These are phyloP conservation scores for Tethea ocularis DNA, from an alignment of 2,888 invertebrate genomes.

Conservation along the genomic window DNA sequence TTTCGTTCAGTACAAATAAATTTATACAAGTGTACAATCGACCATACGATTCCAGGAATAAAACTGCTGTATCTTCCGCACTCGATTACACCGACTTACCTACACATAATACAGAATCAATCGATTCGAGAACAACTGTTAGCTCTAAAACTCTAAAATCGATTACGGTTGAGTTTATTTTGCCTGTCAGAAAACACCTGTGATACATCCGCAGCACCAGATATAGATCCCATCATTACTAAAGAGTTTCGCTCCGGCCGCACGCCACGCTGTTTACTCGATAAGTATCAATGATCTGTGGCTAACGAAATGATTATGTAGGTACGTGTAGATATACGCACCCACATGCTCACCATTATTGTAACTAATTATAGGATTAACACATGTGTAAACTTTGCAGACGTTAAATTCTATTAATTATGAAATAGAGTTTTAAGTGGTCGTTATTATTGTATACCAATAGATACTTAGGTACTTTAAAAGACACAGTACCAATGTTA, in stretches of 20 bases:
- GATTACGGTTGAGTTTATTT: slow-evolving; percentile 79
- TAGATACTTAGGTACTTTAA: too few species aligned
- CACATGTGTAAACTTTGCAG: slow-evolving; percentile 6
- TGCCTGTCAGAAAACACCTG: slow-evolving; percentile 77
- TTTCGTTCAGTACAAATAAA: slow-evolving; percentile 2
- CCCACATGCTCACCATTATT: slow-evolving; percentile 1
- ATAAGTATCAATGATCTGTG: slow-evolving; percentile 53
- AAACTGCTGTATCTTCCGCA: slow-evolving; percentile 49
- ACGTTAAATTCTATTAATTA: background rate
- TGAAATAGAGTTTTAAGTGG: background rate
- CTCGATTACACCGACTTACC: slow-evolving; percentile 53
- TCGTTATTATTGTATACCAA: background rate
- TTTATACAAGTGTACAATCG: slow-evolving; percentile 9
- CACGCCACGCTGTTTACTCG: slow-evolving; percentile 51
- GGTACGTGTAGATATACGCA: slow-evolving; percentile 31
- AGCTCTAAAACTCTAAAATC: slow-evolving; percentile 71
- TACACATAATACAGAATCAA: slow-evolving; percentile 55
- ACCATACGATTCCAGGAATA: slow-evolving; percentile 26
- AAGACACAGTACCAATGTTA: too few species aligned
- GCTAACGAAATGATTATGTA: slow-evolving; percentile 50
- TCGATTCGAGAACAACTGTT: slow-evolving; percentile 62
- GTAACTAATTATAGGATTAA: slow-evolving; percentile 27
- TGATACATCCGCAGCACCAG: slow-evolving; percentile 64
- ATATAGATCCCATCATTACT: slow-evolving; percentile 75
- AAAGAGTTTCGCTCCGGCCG: slow-evolving; percentile 31